Evolutionary conservation across 2,888 invertebrate genomes (phyloP).

Genomic region (Leptarthrus brevirostris): DNA sequence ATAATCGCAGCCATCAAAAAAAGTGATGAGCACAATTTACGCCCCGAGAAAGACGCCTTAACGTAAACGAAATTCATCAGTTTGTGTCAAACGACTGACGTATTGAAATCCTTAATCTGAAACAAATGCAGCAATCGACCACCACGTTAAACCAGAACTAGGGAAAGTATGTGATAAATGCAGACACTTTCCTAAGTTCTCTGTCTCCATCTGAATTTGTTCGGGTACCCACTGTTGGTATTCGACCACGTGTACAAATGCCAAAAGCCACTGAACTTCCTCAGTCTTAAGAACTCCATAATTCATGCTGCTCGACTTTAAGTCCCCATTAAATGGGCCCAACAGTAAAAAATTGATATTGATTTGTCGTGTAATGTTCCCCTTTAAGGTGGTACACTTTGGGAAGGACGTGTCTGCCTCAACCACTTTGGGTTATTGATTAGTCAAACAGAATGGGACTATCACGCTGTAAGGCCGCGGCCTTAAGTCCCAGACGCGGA

Average conservation of each 20-base stretch:
- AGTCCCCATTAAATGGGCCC: slow-evolving; percentile 14
- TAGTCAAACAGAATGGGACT: neutral
- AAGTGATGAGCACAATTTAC: no score
- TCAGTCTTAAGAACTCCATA: slow-evolving; percentile 13
- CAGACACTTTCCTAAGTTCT: no score
- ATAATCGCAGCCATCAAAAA: no score
- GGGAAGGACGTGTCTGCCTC: neutral
- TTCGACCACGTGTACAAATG: neutral
- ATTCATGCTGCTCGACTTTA: slow-evolving; percentile 20
- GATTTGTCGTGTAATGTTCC: slow-evolving; percentile 33
- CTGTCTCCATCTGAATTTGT: no score
- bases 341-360: slow-evolving; percentile 30
- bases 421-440: slow-evolving; percentile 40
- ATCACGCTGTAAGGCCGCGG: neutral
- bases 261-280: slow-evolving; percentile 6
- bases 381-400: slow-evolving; percentile 5
- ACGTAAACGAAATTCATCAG: no score
- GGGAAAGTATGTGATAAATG: no score
- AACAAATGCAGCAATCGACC: no score
- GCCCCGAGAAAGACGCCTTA: no score
- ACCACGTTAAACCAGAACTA: no score
- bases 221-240: no score
- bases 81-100: no score
- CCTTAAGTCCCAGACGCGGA: slow-evolving; percentile 2
- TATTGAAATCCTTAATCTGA: no score